These are phyloP conservation scores for Rhagophthalmus giganteus DNA, from an alignment of 2,888 invertebrate species.

Conservation along the genomic window DNA sequence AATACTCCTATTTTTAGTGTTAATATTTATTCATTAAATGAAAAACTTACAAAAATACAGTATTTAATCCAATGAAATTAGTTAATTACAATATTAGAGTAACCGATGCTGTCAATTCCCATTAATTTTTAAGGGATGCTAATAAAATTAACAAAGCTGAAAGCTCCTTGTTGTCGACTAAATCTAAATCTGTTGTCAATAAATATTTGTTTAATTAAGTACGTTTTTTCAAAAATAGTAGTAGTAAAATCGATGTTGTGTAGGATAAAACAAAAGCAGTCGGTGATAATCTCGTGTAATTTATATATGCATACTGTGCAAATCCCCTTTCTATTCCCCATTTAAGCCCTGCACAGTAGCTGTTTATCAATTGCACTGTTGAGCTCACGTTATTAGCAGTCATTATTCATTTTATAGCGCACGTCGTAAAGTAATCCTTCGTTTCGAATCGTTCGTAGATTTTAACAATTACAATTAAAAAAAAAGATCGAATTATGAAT, in stretches of 20 bases:
- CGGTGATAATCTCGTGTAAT: slow-evolving; percentile 15
- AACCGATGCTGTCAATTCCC: too few species aligned
- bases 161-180: too few species aligned
- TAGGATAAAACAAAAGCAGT: slow-evolving; percentile 7
- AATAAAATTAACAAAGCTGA: too few species aligned
- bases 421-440: slow-evolving; percentile 12
- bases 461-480: too few species aligned
- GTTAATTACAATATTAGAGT: too few species aligned
- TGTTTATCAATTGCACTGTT: slow-evolving; percentile 26
- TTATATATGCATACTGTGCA: slow-evolving; percentile 19
- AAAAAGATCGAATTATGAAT: neutral
- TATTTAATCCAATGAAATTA: too few species aligned
- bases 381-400: slow-evolving; percentile 26
- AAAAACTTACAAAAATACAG: too few species aligned
- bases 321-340: slow-evolving; percentile 17
- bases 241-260: too few species aligned
- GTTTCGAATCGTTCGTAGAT: slow-evolving; percentile 1
- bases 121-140: too few species aligned
- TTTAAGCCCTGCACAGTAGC: slow-evolving; percentile 18
- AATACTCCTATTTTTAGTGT: too few species aligned
- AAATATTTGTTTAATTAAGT: neutral
- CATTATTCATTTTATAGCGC: slow-evolving; percentile 25
- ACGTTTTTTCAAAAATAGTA: neutral
- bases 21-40: too few species aligned
- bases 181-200: neutral